Percentiles rank a stretch among this genome's conserved stretches.
phyloP scores from a whole-genome alignment of 1,140 invertebrate genomes.

The Sitophilus oryzae region DNA sequence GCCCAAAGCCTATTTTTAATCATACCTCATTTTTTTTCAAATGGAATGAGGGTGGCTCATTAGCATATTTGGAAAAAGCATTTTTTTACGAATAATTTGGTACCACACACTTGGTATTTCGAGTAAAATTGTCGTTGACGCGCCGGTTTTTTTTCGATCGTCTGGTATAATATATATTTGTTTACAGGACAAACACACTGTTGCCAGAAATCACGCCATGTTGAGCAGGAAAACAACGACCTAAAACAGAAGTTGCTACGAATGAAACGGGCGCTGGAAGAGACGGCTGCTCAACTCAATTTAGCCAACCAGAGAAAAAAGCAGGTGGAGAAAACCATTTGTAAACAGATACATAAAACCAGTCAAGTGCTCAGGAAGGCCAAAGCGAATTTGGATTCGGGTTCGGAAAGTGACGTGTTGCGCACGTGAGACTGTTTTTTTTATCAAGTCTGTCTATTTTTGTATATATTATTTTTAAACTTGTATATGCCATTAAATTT shows the following conservation, averaged over 20 bases:
- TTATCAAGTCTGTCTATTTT: no score
- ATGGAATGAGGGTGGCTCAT: no score
- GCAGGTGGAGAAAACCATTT: constrained; percentile 55
- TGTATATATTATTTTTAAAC: no score
- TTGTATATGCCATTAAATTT: background rate
- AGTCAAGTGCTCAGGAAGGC: constrained; percentile 56
- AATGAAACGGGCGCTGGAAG: constrained; percentile 53
- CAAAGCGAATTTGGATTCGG: constrained; percentile 49
- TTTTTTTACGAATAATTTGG: no score
- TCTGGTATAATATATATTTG: no score
- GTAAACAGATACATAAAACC: constrained; percentile 58
- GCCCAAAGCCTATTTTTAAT: no score
- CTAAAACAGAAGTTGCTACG: constrained; percentile 51
- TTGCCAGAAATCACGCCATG: constrained; percentile 41
- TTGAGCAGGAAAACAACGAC: constrained; percentile 53
- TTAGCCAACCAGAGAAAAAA: constrained; percentile 53
- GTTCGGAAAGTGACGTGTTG: constrained; percentile 40
- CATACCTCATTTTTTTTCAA: no score
- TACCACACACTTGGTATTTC: no score
- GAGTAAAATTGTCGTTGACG: no score
- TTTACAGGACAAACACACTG: constrained; percentile 33
- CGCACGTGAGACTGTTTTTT: constrained; percentile 6
- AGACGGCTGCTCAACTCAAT: constrained; percentile 52
- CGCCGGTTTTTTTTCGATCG: no score
- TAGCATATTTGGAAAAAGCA: no score